Evolutionary conservation across 2,797 vertebrate genomes (phyloP), one percentile per base, ranked within the genome.

Genomic region (Enteromius viviparus): DNA sequence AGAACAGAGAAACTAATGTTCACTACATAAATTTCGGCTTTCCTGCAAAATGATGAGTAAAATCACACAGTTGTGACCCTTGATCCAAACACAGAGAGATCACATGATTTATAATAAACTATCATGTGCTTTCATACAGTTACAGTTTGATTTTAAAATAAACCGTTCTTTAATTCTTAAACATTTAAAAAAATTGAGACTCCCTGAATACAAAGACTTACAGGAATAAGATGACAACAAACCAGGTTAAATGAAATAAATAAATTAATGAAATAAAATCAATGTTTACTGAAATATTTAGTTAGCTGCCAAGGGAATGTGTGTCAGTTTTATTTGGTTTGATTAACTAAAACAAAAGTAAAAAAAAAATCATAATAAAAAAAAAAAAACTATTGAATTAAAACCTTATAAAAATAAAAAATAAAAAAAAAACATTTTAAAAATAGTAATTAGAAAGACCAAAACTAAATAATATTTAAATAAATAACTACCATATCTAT

Each of bases 31-130:
- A 53, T 5, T 5, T 2, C 8, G 19, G n/a, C 12, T 40, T 34
- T 78, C 6, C 40, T 21, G 5, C 14, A 77, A 42, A 64, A 17
- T 29, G 37, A 64, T 7, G 60, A 64, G 49, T 3, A 70, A 55
- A 53, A 53, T 34, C 17, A 69, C 47, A 55, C 21, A 58, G 51
- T 40, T 0, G 0, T 58, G 34, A 76, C 21, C 72, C 19, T 40
- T 58, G 19, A 64, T 6, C 2, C n/a, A 29, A 47, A 34, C 26
- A 49, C 40, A 62, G 11, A 45, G 4, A 11, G 3, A 75, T n/a
- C 32, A 37, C 72, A 55, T 55, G 51, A 15, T 37, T 32, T 15
- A 55, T 37, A 75, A 75, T 55, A 75, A 75, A 55, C 29, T 14
- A 4, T 51, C 51, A 55, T 55, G 72, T 55, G 51, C 32, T 75